Evolutionary conservation across 1,140 invertebrate species (phyloP).

Genomic region (Saccostrea cuccullata): DNA sequence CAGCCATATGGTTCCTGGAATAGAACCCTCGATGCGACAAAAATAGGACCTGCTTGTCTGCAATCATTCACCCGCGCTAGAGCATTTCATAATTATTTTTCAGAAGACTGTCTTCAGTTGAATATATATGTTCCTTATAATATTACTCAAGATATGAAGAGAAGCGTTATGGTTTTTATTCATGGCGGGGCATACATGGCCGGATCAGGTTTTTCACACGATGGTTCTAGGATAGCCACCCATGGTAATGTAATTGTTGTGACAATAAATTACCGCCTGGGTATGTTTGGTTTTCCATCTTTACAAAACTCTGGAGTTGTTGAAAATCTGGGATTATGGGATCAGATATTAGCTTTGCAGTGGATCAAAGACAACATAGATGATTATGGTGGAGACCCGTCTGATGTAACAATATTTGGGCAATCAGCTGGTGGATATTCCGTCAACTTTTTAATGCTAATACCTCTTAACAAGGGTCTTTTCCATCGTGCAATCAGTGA

Average conservation of each 20-base stretch:
- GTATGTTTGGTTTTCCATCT: conserved; percentile 88
- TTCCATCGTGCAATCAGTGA: conserved; percentile 49
- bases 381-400: conserved; percentile 86
- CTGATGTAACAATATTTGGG: conserved; percentile 96
- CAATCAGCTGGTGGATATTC: conserved; percentile 96
- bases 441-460: conserved; percentile 78
- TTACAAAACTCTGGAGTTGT: conserved; percentile 94
- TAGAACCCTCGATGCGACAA: neutral
- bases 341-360: conserved; percentile 91
- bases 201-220: conserved; percentile 33
- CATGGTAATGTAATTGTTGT: conserved; percentile 50
- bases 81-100: neutral
- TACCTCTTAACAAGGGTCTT: conserved; percentile 41
- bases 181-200: conserved; percentile 53
- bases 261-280: conserved; percentile 53
- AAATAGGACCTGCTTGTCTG: neutral
- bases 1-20: conserved; percentile 82
- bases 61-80: neutral
- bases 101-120: conserved; percentile 59
- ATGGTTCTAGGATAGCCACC: conserved; percentile 21
- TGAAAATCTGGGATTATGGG: conserved; percentile 96
- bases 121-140: conserved; percentile 55
- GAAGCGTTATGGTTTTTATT: conserved; percentile 53
- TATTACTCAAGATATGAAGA: neutral
- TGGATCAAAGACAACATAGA: conserved; percentile 43